Evolutionary conservation across 2,797 vertebrate species (phyloP).

Genomic region (Rhodeus uyekii): DNA sequence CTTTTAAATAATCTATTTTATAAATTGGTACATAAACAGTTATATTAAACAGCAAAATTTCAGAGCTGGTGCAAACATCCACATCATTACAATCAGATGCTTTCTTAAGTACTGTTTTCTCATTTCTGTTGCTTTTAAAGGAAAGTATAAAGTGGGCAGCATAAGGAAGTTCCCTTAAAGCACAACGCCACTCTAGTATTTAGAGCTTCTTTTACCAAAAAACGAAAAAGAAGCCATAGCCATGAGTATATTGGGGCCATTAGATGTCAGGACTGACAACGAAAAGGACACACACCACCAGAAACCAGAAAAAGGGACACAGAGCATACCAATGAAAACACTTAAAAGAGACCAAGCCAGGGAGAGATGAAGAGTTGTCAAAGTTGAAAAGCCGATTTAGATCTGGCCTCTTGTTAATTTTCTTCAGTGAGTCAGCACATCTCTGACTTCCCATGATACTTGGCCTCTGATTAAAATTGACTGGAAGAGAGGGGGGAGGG

Average conservation of each 20-base stretch:
- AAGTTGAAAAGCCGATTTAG: constrained; percentile 32
- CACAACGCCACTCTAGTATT: too few species aligned
- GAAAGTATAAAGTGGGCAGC: too few species aligned
- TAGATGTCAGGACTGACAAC: constrained; percentile 57
- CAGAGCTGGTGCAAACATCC: neutral
- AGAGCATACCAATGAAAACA: neutral
- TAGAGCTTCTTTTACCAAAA: neutral
- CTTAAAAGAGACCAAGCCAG: neutral
- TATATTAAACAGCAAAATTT: too few species aligned
- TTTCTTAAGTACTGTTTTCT: neutral
- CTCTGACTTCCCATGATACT: constrained; percentile 41
- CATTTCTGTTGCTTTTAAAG: neutral
- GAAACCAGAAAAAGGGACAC: constrained; percentile 11
- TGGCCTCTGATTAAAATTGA: constrained; percentile 54
- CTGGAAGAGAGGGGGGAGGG: too few species aligned
- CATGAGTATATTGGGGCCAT: neutral
- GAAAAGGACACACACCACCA: neutral
- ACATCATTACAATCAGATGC: neutral
- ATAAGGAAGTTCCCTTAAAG: too few species aligned
- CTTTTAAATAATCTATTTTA: neutral
- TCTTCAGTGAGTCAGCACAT: constrained; percentile 47
- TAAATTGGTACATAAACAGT: too few species aligned
- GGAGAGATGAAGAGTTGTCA: constrained; percentile 36
- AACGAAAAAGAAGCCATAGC: neutral
- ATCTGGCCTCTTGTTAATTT: constrained; percentile 39